Conservation (phyloP, 1,140 invertebrate genomes). For the Galleria mellonella region DNA sequence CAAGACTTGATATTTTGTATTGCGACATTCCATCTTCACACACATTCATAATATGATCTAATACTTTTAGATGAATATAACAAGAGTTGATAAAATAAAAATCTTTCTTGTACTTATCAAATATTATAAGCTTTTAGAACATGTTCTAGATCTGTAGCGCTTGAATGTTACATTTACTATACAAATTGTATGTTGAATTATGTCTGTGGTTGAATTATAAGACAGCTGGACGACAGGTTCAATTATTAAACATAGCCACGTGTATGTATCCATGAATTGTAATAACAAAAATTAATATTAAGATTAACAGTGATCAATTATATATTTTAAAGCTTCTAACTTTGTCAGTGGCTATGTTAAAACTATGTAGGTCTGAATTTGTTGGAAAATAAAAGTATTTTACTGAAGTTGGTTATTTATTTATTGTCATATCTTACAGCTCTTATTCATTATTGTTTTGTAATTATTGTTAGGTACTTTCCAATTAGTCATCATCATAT, state of each 20-base stretch:
- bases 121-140: slow-evolving; percentile 3
- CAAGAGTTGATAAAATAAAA: background rate
- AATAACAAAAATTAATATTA: no score
- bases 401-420: no score
- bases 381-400: slow-evolving; percentile 3
- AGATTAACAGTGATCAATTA: no score
- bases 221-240: background rate
- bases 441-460: no score
- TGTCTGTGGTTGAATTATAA: background rate
- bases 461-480: no score
- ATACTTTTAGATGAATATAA: background rate
- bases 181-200: background rate
- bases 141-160: slow-evolving; percentile 14
- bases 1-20: background rate
- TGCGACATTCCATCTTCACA: slow-evolving; percentile 7
- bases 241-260: slow-evolving; percentile 2
- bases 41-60: background rate
- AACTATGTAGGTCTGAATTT: slow-evolving; percentile 4
- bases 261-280: background rate
- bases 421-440: no score
- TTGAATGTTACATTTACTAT: slow-evolving; percentile 21
- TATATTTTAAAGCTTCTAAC: no score
- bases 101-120: background rate
- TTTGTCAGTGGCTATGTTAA: no score
- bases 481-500: no score